Evolutionary conservation across 2,888 invertebrate species (phyloP), one percentile per base, ranked within the genome.

Genomic region (Pelosia muscerda): DNA sequence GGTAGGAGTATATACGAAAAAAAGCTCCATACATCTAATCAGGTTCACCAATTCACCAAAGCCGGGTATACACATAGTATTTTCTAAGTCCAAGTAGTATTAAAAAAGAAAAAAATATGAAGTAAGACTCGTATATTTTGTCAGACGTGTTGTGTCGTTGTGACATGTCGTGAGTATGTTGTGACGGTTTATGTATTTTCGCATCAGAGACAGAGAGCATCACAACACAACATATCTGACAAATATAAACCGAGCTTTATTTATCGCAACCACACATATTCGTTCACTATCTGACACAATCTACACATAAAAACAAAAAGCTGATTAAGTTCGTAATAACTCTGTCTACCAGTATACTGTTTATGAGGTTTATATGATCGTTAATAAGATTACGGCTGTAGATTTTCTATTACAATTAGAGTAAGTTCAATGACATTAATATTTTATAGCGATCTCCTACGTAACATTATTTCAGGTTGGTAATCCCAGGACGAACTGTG

Each of bases 311-410:
- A 70, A 69, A 73, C 71, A 72, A 73, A 75, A 68, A 55, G 55
- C 69, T 62, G 69, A 79, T 79, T 74, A 75, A 66, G 34, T 34
- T 60, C 59, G n/a, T 77, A 72, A 77, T 77, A 65, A 73, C 69
- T 60, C 69, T 42, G 31, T 69, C 34, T 71, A 61, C 49, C n/a
- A 42, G 62, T 69, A 65, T 13, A 25, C 55, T 26, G 49, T 69
- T 65, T 66, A 68, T 66, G 25, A 56, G 69, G 42, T 63, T 66
- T 65, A 59, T 68, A 62, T 60, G 61, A 38, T 53, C 58, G 34
- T 11, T 62, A 66, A 62, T 62, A 66, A 57, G 34, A 61, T 42
- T 42, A 31, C 23, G 31, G 31, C 31, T 53, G 22, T 66, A 28
- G 58, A 34, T 67, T 59, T 63, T 53, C 57, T 23, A 31, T 53